Evolutionary conservation across 2,888 invertebrate species (phyloP).

Genomic region (Trissolcus japonicus): DNA sequence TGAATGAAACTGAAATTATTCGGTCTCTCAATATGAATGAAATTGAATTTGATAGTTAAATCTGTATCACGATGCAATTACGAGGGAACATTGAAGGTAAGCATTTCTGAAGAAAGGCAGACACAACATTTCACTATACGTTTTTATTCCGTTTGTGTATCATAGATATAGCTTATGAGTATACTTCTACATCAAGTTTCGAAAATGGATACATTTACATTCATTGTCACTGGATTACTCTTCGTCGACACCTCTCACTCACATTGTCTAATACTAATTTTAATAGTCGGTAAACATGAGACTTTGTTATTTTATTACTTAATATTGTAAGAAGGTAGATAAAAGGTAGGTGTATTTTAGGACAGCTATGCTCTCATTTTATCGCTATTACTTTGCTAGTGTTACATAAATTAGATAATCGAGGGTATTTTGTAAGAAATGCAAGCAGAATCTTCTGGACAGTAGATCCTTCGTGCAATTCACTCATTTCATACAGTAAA

Average conservation of each 20-base stretch:
- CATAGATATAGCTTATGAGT: constrained; percentile 77
- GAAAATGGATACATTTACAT: constrained; percentile 77
- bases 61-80: not conserved
- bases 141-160: constrained; percentile 76
- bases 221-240: constrained; percentile 76
- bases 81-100: not conserved
- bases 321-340: constrained; percentile 68
- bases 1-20: too few relatives aligned
- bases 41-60: not conserved
- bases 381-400: constrained; percentile 68
- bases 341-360: constrained; percentile 67
- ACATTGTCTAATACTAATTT: constrained; percentile 71
- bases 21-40: not conserved
- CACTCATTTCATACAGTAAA: constrained; percentile 59
- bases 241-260: constrained; percentile 63
- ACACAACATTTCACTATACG: constrained; percentile 71
- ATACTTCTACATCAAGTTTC: constrained; percentile 76
- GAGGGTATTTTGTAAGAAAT: constrained; percentile 53
- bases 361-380: constrained; percentile 72
- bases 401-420: constrained; percentile 74
- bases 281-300: constrained; percentile 72
- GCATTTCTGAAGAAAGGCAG: constrained; percentile 13
- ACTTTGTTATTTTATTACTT: constrained; percentile 71
- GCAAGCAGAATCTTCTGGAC: constrained; percentile 41
- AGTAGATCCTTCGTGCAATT: constrained; percentile 44